Base-by-base conservation (phyloP, 37 sponge, comb jelly and placozoan genomes). In the Corticium candelabrum region DNA sequence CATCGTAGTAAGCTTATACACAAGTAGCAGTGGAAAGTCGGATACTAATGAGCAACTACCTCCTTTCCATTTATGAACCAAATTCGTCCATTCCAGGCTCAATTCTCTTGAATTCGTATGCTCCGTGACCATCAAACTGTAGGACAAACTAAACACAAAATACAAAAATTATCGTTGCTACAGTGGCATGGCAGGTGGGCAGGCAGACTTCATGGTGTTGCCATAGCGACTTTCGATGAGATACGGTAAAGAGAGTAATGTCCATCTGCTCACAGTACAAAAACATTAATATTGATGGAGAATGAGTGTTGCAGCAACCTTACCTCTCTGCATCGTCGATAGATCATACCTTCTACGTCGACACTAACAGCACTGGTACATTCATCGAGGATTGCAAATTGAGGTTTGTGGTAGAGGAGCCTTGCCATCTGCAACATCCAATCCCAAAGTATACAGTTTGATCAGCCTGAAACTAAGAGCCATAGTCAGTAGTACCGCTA, bases 361-460 rank as follows among this genome's bases (percentile, higher is more conserved):
- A 92, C 90, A 81, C 92, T 91, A 33, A 95, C 96, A 1, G 96
- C 96, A 87, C 92, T 92, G 39, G 96, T 95, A 41, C 96, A 95
- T 86, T 95, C 96, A 43, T 95, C 96, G 31, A 95, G 84, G 29
- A 95, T 91, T 32, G 93, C 96, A 92, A 89, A 95, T 82, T 91
- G 96, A 30, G 96, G 96, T 40, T 89, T 76, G 74, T 95, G 92
- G 74, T 95, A 95, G 79, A 95, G 91, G 79, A 95, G 82, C 35
- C 96, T 43, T 5, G 96, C 96, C 96, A 95, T 95, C 87, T 90
- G 74, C 27, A 37, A 40, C n/a, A n/a, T n/a, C n/a, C n/a, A n/a
- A n/a, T n/a, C n/a, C n/a, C n/a, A n/a, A n/a, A n/a, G n/a, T n/a
- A n/a, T n/a, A n/a, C n/a, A n/a, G n/a, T n/a, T n/a, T n/a, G n/a